Percentiles rank a stretch among this genome's conserved stretches.
Evolutionary conservation across 1,140 invertebrate species (phyloP).

Genomic region (Cephus cinctus): DNA sequence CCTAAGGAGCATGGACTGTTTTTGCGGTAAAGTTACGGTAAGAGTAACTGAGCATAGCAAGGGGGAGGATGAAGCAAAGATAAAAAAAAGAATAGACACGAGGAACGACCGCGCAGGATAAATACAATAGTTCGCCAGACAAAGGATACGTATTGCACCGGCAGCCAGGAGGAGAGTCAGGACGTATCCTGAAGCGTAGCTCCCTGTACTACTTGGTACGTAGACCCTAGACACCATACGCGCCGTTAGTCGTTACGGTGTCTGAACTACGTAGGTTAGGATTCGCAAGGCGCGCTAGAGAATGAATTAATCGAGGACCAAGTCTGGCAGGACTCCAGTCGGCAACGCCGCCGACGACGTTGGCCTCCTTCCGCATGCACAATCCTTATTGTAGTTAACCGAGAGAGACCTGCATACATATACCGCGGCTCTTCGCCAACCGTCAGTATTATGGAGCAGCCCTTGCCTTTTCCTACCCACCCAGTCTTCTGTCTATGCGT

Average conservation of each 20-base stretch:
- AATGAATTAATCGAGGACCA: constrained; percentile 27
- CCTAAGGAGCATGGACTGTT: too few species aligned
- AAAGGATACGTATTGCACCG: constrained; percentile 25
- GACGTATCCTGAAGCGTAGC: too few species aligned
- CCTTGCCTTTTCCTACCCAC: not conserved
- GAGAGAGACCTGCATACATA: not conserved
- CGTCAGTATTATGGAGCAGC: not conserved
- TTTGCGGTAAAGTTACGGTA: too few species aligned
- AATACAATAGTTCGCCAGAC: constrained; percentile 28
- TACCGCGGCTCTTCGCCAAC: not conserved
- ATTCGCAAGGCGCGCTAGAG: not conserved
- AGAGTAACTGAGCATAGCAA: not conserved
- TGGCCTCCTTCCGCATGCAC: too few species aligned
- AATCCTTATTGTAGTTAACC: not conserved
- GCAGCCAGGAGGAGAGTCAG: too few species aligned
- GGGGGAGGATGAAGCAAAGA: not conserved
- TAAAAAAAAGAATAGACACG: constrained; percentile 1
- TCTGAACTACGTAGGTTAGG: constrained; percentile 14
- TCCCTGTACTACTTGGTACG: too few species aligned
- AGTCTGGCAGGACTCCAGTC: constrained; percentile 22
- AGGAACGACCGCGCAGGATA: constrained; percentile 18
- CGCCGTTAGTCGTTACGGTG: constrained; percentile 21
- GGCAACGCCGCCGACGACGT: not conserved
- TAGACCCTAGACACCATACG: too few species aligned
- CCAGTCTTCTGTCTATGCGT: not conserved